These are phyloP conservation scores for Saturnia japonica DNA, from an alignment of 2,888 invertebrate genomes.

Conservation along the genomic window DNA sequence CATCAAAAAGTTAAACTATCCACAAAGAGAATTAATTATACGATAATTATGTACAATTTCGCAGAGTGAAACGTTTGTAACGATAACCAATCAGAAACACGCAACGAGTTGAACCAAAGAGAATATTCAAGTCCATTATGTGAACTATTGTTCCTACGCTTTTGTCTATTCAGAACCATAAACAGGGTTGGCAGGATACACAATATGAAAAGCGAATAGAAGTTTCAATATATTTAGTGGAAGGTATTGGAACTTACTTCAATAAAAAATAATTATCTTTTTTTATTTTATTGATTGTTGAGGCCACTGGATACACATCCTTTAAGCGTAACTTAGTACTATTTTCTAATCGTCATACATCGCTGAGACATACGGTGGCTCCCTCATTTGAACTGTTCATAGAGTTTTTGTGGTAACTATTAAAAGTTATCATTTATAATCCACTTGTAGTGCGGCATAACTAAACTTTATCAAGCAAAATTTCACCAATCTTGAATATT, in stretches of 20 bases:
- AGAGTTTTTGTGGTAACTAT: too few relatives aligned
- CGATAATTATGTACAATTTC: constrained; percentile 4
- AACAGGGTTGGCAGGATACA: constrained; percentile 7
- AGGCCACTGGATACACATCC: too few relatives aligned
- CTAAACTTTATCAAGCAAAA: too few relatives aligned
- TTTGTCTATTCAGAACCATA: constrained; percentile 25
- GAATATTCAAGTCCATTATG: constrained; percentile 30
- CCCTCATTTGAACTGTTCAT: too few relatives aligned
- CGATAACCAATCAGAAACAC: constrained; percentile 30
- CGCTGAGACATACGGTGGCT: too few relatives aligned
- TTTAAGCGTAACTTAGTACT: too few relatives aligned
- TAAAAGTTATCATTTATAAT: too few relatives aligned
- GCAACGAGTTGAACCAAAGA: constrained; percentile 30
- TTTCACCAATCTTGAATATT: too few relatives aligned
- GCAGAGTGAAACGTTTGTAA: constrained; percentile 2
- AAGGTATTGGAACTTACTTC: neutral
- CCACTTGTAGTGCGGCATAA: too few relatives aligned
- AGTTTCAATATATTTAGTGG: constrained; percentile 12
- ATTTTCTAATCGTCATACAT: too few relatives aligned
- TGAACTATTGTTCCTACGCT: constrained; percentile 27
- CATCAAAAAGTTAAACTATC: neutral
- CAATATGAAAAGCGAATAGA: constrained; percentile 3
- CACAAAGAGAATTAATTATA: neutral
- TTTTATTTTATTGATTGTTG: neutral
- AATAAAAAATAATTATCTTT: constrained; percentile 12